phyloP scores from a whole-genome alignment of 2,113 vertebrate genomes.

The Tupaia chinensis region DNA sequence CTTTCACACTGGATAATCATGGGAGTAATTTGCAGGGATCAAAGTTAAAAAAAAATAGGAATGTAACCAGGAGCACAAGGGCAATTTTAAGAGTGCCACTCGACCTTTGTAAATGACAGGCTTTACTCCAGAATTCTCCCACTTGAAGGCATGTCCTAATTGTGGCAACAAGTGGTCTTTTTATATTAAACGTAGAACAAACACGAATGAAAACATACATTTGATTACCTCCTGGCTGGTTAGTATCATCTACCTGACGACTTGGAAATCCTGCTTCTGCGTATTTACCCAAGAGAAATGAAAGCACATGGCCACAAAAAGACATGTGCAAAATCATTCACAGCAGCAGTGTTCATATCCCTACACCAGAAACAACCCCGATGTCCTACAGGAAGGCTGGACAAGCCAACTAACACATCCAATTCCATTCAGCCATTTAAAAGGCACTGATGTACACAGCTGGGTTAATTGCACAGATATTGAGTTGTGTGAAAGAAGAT shows the following conservation, averaged over 20 bases:
- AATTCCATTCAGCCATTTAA: not conserved
- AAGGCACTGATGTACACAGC: not conserved
- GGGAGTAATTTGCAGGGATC: not conserved
- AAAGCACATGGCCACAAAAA: not conserved
- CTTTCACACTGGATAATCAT: not conserved
- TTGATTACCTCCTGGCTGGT: not conserved
- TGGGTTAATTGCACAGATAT: not conserved
- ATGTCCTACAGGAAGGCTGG: not conserved
- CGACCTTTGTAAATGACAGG: not conserved
- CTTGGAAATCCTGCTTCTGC: not conserved
- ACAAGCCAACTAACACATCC: not conserved
- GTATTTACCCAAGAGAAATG: not conserved
- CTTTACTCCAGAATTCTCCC: not conserved
- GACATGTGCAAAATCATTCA: not conserved
- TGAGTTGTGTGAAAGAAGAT: not conserved
- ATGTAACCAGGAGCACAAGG: not conserved
- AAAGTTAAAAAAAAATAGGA: not conserved
- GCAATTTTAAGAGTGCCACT: not conserved
- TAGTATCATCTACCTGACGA: not conserved
- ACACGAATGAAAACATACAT: not conserved
- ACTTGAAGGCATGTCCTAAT: constrained; percentile 31
- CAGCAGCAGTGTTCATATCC: not conserved
- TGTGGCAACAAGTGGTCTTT: not conserved
- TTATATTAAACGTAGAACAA: not conserved
- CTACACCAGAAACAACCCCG: not conserved